Evolutionary conservation across 2,888 invertebrate species (phyloP), one percentile per base, ranked within the genome.

Genomic region (Caradrina kadenii): DNA sequence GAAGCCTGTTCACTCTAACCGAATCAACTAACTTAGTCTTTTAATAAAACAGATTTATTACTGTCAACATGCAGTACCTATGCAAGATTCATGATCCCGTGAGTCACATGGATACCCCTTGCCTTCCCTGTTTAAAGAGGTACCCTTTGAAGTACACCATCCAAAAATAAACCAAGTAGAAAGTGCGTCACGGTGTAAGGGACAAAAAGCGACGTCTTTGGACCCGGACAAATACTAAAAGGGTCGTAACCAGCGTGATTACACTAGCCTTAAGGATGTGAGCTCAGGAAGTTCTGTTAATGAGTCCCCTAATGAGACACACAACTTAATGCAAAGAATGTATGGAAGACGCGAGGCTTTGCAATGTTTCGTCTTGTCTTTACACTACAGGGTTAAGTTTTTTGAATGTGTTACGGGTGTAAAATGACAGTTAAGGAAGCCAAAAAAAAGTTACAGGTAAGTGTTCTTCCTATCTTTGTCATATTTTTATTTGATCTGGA

Each of bases 221-320:
- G 69, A 53, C 31, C 65, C 53, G 45, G 60, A 26, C 56, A 60
- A 66, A 63, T 54, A 66, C 48, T 64, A 63, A 66, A 73, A 79
- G 77, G 77, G 56, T 56, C 63, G 65, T 55, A 53, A 65, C 69
- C 26, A 56, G 22, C 49, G 61, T 75, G 75, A 78, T 79, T 79
- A 78, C 65, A 63, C 64, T 49, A 35, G 65, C 48, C 56, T 50
- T 66, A 69, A 69, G 75, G 60, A 79, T 56, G 79, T 65, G 35
- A 53, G 45, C 45, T 19, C n/a, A 52, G 66, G 64, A 79, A 69
- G 65, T 66, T 63, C 31, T 31, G 22, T 60, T 78, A 79, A 70
- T 63, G 79, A 69, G 50, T 22, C 10, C 10, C 26, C 49, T 78
- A 79, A 78, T 79, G 77, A 75, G 65, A 69, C 50, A 56, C 31